Percentiles rank a stretch among this genome's conserved stretches.
phyloP scores from a whole-genome alignment of 2,888 invertebrate species.

The Flexamia atlantica region DNA sequence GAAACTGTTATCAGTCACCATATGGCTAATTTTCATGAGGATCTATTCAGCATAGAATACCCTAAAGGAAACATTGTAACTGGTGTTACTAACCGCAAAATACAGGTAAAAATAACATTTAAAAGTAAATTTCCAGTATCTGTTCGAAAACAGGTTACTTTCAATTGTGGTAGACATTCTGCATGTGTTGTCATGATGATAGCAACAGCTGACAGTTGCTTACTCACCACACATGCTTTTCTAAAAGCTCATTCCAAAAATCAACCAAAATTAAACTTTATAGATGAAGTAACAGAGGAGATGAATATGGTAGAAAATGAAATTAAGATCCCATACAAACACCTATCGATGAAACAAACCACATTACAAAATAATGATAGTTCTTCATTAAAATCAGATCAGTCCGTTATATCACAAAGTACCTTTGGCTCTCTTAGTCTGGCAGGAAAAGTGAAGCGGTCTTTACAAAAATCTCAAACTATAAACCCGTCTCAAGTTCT shows the following conservation, averaged over 20 bases:
- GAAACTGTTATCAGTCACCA: neutral
- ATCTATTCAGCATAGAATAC: conserved; percentile 10
- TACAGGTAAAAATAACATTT: conserved; percentile 48
- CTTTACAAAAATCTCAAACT: neutral
- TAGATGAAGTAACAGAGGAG: neutral
- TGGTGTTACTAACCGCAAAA: neutral
- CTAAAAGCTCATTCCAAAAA: neutral
- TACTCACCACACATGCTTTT: conserved; percentile 73
- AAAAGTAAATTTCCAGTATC: conserved; percentile 13
- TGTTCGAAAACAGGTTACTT: conserved; percentile 39
- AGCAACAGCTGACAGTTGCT: conserved; percentile 72
- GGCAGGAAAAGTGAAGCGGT: neutral
- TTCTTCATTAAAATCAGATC: neutral
- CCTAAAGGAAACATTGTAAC: conserved; percentile 17
- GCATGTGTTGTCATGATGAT: conserved; percentile 66
- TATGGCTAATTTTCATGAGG: neutral
- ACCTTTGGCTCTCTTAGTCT: neutral
- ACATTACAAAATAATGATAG: neutral
- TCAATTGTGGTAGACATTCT: neutral
- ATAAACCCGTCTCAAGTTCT: neutral
- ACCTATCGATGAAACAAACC: neutral
- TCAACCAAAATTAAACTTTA: neutral
- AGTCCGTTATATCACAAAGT: neutral
- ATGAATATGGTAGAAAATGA: neutral
- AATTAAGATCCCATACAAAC: neutral